Conservation (phyloP, 92 coral and sea anemone species). For the Epizoanthus stellaris region DNA sequence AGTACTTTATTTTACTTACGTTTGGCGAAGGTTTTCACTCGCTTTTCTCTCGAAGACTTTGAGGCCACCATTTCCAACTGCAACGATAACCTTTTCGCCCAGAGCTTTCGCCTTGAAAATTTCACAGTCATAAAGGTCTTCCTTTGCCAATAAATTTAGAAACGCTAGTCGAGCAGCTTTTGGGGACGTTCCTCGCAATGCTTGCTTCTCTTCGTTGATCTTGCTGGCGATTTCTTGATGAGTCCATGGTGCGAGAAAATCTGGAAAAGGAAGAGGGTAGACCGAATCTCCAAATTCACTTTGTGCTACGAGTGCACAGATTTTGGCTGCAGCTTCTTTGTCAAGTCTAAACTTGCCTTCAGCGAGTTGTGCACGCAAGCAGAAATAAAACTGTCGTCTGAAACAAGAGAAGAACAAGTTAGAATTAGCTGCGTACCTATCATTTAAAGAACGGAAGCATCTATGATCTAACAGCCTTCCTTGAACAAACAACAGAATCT, state of each 20-base stretch:
- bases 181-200: slow-evolving; percentile 77
- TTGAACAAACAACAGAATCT: slow-evolving; percentile 21
- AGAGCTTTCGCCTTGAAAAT: slow-evolving; percentile 92
- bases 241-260: slow-evolving; percentile 75
- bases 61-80: slow-evolving; percentile 90
- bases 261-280: slow-evolving; percentile 51
- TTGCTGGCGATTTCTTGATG: slow-evolving; percentile 72
- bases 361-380: slow-evolving; percentile 78
- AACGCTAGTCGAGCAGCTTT: slow-evolving; percentile 80
- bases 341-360: slow-evolving; percentile 86
- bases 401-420: slow-evolving; percentile 35
- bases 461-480: background rate
- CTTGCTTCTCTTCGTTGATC: slow-evolving; percentile 69
- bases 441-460: slow-evolving; percentile 8
- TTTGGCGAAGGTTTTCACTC: slow-evolving; percentile 82
- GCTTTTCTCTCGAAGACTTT: slow-evolving; percentile 84
- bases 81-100: slow-evolving; percentile 82
- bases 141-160: slow-evolving; percentile 82
- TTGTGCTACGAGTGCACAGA: slow-evolving; percentile 91
- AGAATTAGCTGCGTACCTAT: background rate
- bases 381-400: slow-evolving; percentile 94
- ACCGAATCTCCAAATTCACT: slow-evolving; percentile 82
- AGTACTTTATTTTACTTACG: slow-evolving; percentile 66
- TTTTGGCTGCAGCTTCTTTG: slow-evolving; percentile 73
- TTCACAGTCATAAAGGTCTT: slow-evolving; percentile 92